Conservation (phyloP, 2,113 vertebrate species). For the Forbesichthys agassizii region DNA sequence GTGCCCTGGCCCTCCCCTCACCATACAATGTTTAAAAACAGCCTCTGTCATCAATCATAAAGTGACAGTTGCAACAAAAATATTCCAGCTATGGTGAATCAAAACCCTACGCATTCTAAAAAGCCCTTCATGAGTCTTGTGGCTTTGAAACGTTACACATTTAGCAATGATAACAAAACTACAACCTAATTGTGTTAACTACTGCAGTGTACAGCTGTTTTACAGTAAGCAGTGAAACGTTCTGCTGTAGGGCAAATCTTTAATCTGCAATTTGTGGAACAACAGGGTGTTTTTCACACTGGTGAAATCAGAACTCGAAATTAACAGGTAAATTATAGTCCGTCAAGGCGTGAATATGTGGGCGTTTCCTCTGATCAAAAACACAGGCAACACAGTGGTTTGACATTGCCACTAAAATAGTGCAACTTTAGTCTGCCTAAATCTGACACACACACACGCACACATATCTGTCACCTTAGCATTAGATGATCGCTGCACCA, state of each 20-base stretch:
- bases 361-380: constrained; percentile 52
- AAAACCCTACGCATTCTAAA: constrained; percentile 53
- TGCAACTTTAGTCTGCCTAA: neutral
- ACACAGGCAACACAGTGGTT: constrained; percentile 31
- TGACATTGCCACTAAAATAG: constrained; percentile 31
- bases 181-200: neutral
- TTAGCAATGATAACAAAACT: constrained; percentile 22
- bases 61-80: constrained; percentile 70
- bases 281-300: constrained; percentile 37
- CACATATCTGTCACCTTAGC: neutral
- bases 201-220: neutral
- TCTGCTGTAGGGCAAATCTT: too few species aligned
- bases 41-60: constrained; percentile 65
- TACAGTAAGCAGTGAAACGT: too few species aligned
- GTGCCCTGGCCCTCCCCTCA: neutral
- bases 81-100: constrained; percentile 64
- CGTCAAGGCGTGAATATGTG: constrained; percentile 21
- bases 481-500: neutral
- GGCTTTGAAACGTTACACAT: constrained; percentile 43
- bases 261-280: constrained; percentile 21
- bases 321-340: constrained; percentile 24
- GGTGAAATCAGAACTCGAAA: constrained; percentile 23
- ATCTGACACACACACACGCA: neutral
- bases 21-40: constrained; percentile 58
- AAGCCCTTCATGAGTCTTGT: constrained; percentile 66